Percentiles rank a stretch among this genome's conserved stretches.
phyloP scores from a whole-genome alignment of 2,888 invertebrate genomes.

The Andrena bicolor region DNA sequence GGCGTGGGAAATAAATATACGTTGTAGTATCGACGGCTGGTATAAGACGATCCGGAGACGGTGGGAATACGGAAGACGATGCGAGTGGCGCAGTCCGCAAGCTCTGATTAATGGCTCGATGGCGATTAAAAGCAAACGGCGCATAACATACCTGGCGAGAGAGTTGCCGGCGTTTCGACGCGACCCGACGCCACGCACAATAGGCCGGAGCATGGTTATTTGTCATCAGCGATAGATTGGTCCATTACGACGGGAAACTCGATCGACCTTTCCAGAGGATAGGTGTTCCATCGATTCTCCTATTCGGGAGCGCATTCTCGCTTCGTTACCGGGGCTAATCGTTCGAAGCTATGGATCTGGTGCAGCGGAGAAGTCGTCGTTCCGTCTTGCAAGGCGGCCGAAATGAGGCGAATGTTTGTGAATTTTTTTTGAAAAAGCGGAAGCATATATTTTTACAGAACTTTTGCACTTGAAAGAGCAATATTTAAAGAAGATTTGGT shows the following conservation, averaged over 20 bases:
- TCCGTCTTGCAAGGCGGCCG: neutral
- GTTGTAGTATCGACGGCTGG: too few species aligned
- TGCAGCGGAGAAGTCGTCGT: neutral
- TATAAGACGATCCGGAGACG: neutral
- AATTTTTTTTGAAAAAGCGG: too few species aligned
- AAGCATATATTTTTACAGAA: too few species aligned
- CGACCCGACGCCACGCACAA: constrained; percentile 34
- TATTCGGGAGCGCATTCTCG: neutral
- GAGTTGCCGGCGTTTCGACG: neutral
- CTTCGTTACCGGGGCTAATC: constrained; percentile 20
- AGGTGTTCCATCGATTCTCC: neutral
- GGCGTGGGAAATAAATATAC: too few species aligned
- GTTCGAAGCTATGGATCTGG: constrained; percentile 22
- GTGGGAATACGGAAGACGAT: neutral
- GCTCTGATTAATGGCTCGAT: constrained; percentile 42
- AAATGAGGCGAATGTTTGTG: too few species aligned
- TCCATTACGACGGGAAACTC: constrained; percentile 55
- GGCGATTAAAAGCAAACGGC: constrained; percentile 46
- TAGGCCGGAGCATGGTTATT: constrained; percentile 38
- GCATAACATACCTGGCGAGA: constrained; percentile 37
- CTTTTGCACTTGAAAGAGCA: too few species aligned
- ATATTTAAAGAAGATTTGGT: too few species aligned
- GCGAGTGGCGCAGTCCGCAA: neutral
- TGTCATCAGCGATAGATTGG: constrained; percentile 48
- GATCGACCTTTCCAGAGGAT: constrained; percentile 40